Percentiles rank a stretch among this genome's conserved stretches.
These are phyloP conservation scores for Epinotia ramella DNA, from an alignment of 2,888 invertebrate species.

Conservation along the genomic window DNA sequence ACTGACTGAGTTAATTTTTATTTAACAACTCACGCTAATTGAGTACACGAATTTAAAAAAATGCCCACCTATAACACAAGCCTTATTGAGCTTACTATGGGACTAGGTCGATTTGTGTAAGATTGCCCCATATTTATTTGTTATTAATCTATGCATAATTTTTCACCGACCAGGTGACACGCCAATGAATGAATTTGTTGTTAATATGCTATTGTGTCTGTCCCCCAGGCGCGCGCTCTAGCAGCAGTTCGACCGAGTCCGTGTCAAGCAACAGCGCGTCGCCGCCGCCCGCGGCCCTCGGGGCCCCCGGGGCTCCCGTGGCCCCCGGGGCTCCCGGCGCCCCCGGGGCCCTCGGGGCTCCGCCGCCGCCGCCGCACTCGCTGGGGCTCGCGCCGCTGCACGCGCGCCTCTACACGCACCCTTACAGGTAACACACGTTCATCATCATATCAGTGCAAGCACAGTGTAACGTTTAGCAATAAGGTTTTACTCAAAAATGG, in stretches of 20 bases:
- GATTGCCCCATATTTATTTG: too few species aligned
- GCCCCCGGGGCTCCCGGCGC: conserved; percentile 22
- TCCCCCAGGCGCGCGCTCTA: conserved; percentile 60
- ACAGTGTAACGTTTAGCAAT: too few species aligned
- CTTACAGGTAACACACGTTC: conserved; percentile 21
- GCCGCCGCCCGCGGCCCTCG: conserved; percentile 58
- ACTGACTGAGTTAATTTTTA: too few species aligned
- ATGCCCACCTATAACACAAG: too few species aligned
- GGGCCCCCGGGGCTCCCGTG: not conserved
- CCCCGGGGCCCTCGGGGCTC: conserved; percentile 10
- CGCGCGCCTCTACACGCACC: conserved; percentile 88
- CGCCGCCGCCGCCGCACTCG: conserved; percentile 37
- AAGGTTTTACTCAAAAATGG: too few species aligned
- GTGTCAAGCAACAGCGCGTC: conserved; percentile 86
- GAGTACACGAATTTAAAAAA: too few species aligned
- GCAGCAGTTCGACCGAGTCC: conserved; percentile 93
- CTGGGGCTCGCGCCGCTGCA: conserved; percentile 87
- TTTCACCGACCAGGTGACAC: too few species aligned
- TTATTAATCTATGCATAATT: too few species aligned
- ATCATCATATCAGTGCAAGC: too few species aligned
- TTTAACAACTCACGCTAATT: too few species aligned
- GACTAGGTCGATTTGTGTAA: too few species aligned
- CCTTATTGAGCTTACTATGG: too few species aligned
- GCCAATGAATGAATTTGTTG: not conserved
- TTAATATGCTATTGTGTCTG: not conserved